These are phyloP conservation scores for Poliocrania exsul DNA, from an alignment of 2,797 vertebrate genomes.

Conservation along the genomic window DNA sequence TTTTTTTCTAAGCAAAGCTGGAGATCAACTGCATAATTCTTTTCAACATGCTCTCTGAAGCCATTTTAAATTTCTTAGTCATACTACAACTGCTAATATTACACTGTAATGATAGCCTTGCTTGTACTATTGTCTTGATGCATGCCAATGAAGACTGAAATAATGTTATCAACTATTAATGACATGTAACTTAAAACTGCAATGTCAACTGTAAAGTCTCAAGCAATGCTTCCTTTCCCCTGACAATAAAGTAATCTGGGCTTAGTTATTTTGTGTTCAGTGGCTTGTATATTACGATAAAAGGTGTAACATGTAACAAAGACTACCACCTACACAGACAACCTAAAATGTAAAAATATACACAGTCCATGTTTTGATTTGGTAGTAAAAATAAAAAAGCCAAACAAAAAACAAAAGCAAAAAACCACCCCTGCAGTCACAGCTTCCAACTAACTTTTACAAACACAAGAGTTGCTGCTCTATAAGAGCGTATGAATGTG, in stretches of 20 bases:
- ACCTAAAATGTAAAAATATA: neutral
- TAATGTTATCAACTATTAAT: neutral
- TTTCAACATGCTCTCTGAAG: neutral
- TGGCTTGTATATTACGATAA: neutral
- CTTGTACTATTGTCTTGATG: neutral
- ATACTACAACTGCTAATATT: neutral
- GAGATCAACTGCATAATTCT: neutral
- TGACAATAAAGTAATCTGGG: slow-evolving; percentile 34
- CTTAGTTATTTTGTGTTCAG: neutral
- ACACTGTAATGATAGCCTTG: neutral
- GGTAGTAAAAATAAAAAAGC: neutral
- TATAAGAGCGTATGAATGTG: neutral
- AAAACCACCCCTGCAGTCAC: neutral
- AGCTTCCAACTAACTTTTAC: neutral
- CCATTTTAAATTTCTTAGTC: slow-evolving; percentile 4
- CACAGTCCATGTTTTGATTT: neutral
- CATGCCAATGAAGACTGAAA: slow-evolving; percentile 32
- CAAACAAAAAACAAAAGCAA: neutral
- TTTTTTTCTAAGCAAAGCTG: slow-evolving; percentile 5
- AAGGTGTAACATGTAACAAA: neutral
- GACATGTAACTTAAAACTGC: neutral
- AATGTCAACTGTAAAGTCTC: slow-evolving; percentile 7
- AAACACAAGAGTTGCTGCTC: neutral
- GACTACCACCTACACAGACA: neutral
- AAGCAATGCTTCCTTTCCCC: neutral